These are phyloP conservation scores for Temnopleurus reevesii DNA, from an alignment of 53 echinoderm and acorn worm genomes.

Conservation along the genomic window DNA sequence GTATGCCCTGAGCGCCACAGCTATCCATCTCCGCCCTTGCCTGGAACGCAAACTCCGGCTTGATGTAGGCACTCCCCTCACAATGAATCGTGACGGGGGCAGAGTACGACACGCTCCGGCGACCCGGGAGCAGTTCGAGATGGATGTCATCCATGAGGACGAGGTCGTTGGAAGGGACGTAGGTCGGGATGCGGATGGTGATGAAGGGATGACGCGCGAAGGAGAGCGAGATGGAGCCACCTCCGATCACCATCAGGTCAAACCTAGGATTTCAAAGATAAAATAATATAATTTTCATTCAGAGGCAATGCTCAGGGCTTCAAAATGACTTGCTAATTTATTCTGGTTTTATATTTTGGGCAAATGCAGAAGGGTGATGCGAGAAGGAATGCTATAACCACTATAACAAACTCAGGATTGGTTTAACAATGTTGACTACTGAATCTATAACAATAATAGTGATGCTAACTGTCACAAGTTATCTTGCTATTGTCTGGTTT, in stretches of 20 bases:
- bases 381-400: too few relatives aligned
- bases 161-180: constrained; percentile 77
- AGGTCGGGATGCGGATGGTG: constrained; percentile 60
- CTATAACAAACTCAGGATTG: too few relatives aligned
- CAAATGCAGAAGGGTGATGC: too few relatives aligned
- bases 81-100: constrained; percentile 46
- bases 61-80: constrained; percentile 64
- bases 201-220: constrained; percentile 78
- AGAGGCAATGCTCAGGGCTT: too few relatives aligned
- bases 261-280: constrained; percentile 63
- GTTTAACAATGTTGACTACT: too few relatives aligned
- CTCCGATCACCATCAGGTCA: constrained; percentile 86
- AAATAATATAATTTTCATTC: too few relatives aligned
- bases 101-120: constrained; percentile 47
- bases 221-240: constrained; percentile 77
- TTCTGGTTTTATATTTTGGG: too few relatives aligned
- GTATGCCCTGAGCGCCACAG: constrained; percentile 16
- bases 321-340: too few relatives aligned
- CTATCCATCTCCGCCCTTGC: constrained; percentile 7
- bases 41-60: constrained; percentile 67
- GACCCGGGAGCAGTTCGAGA: constrained; percentile 54
- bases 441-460: too few relatives aligned
- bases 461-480: too few relatives aligned
- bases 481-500: too few relatives aligned
- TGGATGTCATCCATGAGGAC: constrained; percentile 74